These are phyloP conservation scores for Melinaea menophilus DNA, from an alignment of 2,888 invertebrate species.

Conservation along the genomic window DNA sequence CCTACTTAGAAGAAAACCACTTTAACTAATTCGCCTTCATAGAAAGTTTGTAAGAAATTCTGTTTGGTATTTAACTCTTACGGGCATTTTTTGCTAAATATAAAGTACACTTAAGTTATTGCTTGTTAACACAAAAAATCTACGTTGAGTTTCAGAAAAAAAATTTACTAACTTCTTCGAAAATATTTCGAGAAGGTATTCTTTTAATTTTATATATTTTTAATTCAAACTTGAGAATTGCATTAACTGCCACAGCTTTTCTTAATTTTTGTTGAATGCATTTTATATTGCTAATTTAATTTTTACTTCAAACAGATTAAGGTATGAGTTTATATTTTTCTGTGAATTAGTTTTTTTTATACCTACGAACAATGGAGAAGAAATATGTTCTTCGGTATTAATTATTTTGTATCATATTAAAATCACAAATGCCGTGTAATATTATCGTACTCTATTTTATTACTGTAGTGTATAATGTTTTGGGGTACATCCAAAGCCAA, in stretches of 20 bases:
- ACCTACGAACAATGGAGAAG: too few relatives aligned
- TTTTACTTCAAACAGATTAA: not conserved
- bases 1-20: constrained; percentile 31
- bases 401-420: too few relatives aligned
- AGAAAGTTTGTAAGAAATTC: constrained; percentile 44
- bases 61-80: constrained; percentile 39
- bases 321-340: not conserved
- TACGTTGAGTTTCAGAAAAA: constrained; percentile 20
- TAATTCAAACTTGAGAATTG: constrained; percentile 9
- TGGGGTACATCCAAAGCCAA: too few relatives aligned
- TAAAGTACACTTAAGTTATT: constrained; percentile 39
- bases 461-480: too few relatives aligned
- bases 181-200: constrained; percentile 19
- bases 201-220: constrained; percentile 20
- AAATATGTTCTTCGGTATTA: too few relatives aligned
- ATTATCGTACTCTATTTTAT: too few relatives aligned
- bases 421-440: too few relatives aligned
- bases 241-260: not conserved
- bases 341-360: too few relatives aligned
- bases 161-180: constrained; percentile 19
- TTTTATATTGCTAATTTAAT: not conserved
- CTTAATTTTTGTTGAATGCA: not conserved
- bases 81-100: constrained; percentile 38
- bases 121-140: constrained; percentile 24
- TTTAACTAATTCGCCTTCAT: constrained; percentile 40